A percentile compares a stretch with the other conserved stretches of the same genome.
phyloP scores from a whole-genome alignment of 2,113 vertebrate genomes.

The Narcine bancroftii region DNA sequence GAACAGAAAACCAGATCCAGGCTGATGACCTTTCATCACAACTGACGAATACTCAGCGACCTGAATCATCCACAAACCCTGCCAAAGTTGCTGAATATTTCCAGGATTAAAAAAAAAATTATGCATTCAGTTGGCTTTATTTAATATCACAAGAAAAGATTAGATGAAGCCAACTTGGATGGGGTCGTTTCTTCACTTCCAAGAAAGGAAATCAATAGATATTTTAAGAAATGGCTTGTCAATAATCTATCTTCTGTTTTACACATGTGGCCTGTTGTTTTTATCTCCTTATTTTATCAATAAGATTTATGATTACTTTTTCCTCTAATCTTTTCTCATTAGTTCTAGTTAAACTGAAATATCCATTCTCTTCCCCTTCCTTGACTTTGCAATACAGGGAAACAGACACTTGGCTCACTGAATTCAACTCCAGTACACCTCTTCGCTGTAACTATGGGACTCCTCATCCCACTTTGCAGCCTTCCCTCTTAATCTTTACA shows the following conservation, averaged over 20 bases:
- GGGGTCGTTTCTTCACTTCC: neutral
- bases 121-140: neutral
- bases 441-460: neutral
- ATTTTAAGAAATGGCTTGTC: neutral
- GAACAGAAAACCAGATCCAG: no score
- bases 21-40: no score
- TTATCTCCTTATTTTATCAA: neutral
- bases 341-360: neutral
- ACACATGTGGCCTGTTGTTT: neutral
- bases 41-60: no score
- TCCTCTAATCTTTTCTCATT: neutral
- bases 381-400: neutral
- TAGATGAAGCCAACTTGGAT: neutral
- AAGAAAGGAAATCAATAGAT: neutral
- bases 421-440: neutral
- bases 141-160: neutral
- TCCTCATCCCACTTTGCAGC: neutral
- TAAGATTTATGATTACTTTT: neutral
- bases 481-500: neutral
- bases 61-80: no score
- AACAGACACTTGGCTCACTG: neutral
- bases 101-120: neutral
- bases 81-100: no score
- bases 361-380: neutral
- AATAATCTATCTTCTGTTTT: neutral